Evolutionary conservation across 2,113 vertebrate genomes (phyloP), one percentile per base, ranked within the genome.

Genomic region (Holacanthus passer): DNA sequence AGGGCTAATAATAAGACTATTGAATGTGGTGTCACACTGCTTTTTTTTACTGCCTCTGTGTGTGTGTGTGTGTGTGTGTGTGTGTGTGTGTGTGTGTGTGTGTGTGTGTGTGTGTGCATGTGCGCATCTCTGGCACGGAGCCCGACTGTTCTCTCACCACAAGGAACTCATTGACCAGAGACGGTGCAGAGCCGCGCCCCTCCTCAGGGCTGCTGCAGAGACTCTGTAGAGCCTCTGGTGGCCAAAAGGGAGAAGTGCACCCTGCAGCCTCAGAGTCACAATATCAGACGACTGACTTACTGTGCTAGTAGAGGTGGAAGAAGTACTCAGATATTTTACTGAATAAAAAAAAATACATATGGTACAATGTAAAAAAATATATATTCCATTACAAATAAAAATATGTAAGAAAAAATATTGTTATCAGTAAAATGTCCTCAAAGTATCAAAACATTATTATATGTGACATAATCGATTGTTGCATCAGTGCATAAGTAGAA

Each of bases 111-210:
- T 74, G 39, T 52, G 37, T 64, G 68, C 64, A 69, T 86, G 79
- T 67, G 82, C 19, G 84, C 90, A 92, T 91, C 88, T 81, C 81
- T 92, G 94, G 92, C 95, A 95, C 87, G 82, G 81, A 92, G 87
- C 86, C 92, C 93, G 87, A 94, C 93, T 96, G 94, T 94, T 94
- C 95, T 95, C 92, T 93, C 94, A 92, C 91, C 89, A 95, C 94
- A 93, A 94, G 92, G 91, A 96, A 96, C 95, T 95, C 92, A 73
- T 81, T 97, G 96, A 97, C 97, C 96, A 96, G 92, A 88, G 96
- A 94, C 93, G 89, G 93, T 92, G 94, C 95, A 95, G 95, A 95
- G 94, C 96, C 96, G 91, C 94, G 89, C 95, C 91, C 93, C 78
- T 91, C 89, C 88, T 90, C 59, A 73, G 74, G 89, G 86, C 73